Percentiles rank a stretch among this genome's conserved stretches.
Evolutionary conservation across 1,140 invertebrate species (phyloP).

Genomic region (Drosophila navojoa): DNA sequence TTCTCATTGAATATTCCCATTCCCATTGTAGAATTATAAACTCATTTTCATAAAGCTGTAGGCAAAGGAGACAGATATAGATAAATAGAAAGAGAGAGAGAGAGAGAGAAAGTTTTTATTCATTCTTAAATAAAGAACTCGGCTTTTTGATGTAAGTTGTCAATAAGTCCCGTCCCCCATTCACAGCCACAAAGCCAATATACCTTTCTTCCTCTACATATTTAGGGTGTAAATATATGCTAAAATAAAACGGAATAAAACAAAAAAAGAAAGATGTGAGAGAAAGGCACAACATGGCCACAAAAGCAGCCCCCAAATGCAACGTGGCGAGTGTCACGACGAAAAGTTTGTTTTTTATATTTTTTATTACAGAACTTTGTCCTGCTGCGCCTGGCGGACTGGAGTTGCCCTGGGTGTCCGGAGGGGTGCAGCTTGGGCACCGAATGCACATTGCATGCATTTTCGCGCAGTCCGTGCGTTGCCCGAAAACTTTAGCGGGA

Average conservation of each 20-base stretch:
- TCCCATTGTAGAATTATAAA: no score
- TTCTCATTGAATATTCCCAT: no score
- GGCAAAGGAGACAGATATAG: no score
- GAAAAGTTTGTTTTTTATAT: conserved; percentile 45
- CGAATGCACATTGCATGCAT: conserved; percentile 64
- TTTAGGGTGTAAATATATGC: conserved; percentile 1
- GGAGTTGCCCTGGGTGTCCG: conserved; percentile 1
- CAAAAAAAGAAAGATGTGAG: neutral
- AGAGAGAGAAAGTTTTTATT: no score
- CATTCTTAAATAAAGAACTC: no score
- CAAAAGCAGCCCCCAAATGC: conserved; percentile 42
- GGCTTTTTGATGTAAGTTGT: no score
- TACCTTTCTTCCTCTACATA: neutral
- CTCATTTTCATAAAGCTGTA: no score
- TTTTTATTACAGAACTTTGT: conserved; percentile 73
- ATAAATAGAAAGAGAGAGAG: no score
- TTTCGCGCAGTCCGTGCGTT: conserved; percentile 45
- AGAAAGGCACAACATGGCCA: conserved; percentile 19
- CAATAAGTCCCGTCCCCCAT: no score
- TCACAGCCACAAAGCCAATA: neutral
- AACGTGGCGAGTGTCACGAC: conserved; percentile 69
- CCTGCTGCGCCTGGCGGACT: conserved; percentile 3
- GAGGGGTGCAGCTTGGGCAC: neutral
- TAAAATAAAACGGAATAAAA: conserved; percentile 11
- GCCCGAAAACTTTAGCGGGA: conserved; percentile 57